Conservation (phyloP, 1,140 invertebrate species). For the Eciton burchellii region DNA sequence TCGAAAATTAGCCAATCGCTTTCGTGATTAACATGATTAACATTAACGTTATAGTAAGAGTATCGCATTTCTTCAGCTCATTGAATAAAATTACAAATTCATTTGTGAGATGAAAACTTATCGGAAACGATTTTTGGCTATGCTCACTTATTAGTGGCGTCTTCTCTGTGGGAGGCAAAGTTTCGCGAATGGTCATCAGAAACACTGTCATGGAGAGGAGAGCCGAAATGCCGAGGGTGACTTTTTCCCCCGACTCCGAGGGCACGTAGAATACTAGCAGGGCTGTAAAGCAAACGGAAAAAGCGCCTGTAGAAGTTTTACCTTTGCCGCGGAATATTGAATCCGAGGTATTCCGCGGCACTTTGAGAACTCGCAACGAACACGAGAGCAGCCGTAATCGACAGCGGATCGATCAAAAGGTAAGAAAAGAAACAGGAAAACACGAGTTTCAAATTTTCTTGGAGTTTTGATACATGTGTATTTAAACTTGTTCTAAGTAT, state of each 20-base stretch:
- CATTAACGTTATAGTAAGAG: too few relatives aligned
- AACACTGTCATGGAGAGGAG: constrained; percentile 97
- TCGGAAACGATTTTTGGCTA: not conserved
- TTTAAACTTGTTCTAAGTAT: not conserved
- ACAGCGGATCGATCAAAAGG: not conserved
- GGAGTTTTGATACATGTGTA: constrained; percentile 1
- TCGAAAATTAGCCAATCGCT: too few relatives aligned
- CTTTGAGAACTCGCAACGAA: constrained; percentile 30
- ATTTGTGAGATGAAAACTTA: too few relatives aligned
- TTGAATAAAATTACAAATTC: not conserved
- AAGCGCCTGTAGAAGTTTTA: not conserved
- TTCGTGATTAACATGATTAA: too few relatives aligned
- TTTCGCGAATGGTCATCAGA: constrained; percentile 96
- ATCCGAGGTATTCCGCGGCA: constrained; percentile 37
- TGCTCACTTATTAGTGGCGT: constrained; percentile 95
- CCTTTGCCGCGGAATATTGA: constrained; percentile 61
- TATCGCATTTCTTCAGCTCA: too few relatives aligned
- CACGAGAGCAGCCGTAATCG: constrained; percentile 19
- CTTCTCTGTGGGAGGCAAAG: constrained; percentile 96
- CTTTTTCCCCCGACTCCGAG: constrained; percentile 96
- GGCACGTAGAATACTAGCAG: constrained; percentile 97
- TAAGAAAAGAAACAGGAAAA: not conserved
- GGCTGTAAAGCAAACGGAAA: constrained; percentile 86
- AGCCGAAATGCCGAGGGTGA: constrained; percentile 94
- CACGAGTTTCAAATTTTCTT: not conserved